These are phyloP conservation scores for Pristionchus exspectatus DNA, from an alignment of 2,888 invertebrate species.

Conservation along the genomic window DNA sequence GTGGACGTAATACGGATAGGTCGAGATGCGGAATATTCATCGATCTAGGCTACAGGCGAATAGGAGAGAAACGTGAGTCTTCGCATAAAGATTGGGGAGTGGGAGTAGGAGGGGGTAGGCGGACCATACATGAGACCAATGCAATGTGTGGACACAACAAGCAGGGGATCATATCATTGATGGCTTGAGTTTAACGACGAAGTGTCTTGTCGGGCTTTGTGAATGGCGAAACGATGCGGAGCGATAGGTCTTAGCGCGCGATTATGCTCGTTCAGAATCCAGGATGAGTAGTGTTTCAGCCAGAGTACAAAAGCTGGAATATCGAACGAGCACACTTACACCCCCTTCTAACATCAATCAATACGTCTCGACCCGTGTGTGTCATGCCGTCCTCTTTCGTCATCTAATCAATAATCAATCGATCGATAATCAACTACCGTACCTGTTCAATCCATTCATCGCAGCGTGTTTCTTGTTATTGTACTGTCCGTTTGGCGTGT, in stretches of 20 bases:
- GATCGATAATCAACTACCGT: conserved; percentile 21
- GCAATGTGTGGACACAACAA: conserved; percentile 10
- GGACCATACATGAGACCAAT: neutral
- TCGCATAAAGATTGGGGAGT: neutral
- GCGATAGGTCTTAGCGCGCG: neutral
- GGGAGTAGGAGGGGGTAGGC: neutral
- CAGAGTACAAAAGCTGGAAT: neutral
- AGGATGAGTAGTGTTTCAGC: neutral
- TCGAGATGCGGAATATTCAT: neutral
- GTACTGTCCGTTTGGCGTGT: conserved; percentile 43
- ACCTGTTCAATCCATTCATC: conserved; percentile 52
- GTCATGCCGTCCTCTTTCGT: too few species aligned
- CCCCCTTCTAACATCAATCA: conserved; percentile 16
- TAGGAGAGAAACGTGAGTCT: too few species aligned
- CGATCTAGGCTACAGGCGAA: neutral
- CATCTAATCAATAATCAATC: neutral
- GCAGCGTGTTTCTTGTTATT: conserved; percentile 53
- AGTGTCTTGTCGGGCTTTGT: too few species aligned
- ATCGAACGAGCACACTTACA: neutral
- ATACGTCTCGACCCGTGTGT: conserved; percentile 44
- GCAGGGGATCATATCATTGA: neutral
- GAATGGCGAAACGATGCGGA: neutral
- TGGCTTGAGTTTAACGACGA: conserved; percentile 35
- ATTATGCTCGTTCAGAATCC: neutral
- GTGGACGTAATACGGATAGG: neutral